These are phyloP conservation scores for Urechis unicinctus DNA, from an alignment of 2,888 invertebrate species.

Conservation along the genomic window DNA sequence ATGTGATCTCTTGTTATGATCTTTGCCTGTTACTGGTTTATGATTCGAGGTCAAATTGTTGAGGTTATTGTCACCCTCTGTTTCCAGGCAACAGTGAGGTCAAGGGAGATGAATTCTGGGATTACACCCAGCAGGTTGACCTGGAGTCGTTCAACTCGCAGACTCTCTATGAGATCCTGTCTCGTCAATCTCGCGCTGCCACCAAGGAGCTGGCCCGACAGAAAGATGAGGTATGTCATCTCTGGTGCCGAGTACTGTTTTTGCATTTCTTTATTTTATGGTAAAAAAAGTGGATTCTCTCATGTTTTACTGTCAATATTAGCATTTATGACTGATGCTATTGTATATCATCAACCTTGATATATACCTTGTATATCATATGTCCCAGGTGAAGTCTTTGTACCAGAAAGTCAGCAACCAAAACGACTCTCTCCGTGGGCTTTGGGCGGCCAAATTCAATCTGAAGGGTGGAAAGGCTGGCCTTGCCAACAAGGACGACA, in stretches of 20 bases:
- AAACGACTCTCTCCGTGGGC: slow-evolving; percentile 41
- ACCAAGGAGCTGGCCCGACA: slow-evolving; percentile 40
- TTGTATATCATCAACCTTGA: not conserved
- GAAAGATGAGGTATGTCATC: slow-evolving; percentile 36
- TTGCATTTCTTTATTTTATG: too few relatives aligned
- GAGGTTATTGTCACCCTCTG: too few relatives aligned
- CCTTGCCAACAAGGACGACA: slow-evolving; percentile 36
- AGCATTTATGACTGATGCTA: not conserved
- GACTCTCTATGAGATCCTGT: slow-evolving; percentile 41
- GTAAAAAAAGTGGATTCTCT: not conserved
- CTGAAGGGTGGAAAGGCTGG: slow-evolving; percentile 30
- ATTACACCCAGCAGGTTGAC: slow-evolving; percentile 43
- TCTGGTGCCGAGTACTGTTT: not conserved
- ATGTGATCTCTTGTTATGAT: too few relatives aligned
- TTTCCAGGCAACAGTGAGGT: slow-evolving; percentile 19
- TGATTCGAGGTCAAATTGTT: too few relatives aligned
- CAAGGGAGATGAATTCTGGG: slow-evolving; percentile 46
- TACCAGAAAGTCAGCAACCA: slow-evolving; percentile 41
- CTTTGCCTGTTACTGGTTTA: too few relatives aligned
- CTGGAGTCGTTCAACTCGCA: slow-evolving; percentile 41
- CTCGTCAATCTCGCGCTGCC: slow-evolving; percentile 35
- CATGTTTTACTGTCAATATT: not conserved
- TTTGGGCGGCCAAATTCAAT: slow-evolving; percentile 47
- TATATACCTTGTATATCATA: not conserved
- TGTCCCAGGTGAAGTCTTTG: slow-evolving; percentile 35